Evolutionary conservation across 2,888 invertebrate genomes (phyloP), one percentile per base, ranked within the genome.

Genomic region (Heteromurus nitidus): DNA sequence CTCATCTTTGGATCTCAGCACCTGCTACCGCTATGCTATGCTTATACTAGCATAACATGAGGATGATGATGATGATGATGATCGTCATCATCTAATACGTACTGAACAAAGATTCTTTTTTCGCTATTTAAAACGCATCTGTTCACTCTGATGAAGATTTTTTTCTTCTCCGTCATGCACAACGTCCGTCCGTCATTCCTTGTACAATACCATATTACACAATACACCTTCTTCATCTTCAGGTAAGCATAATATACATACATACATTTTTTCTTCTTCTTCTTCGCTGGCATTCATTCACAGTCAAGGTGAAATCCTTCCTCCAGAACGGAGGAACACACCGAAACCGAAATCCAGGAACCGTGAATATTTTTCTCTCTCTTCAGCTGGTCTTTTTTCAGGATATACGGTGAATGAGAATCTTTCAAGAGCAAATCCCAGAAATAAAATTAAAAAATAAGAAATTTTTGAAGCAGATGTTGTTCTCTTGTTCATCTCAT

Each of bases 241-340:
- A n/a, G n/a, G n/a, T n/a, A n/a, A n/a, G n/a, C n/a, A n/a, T n/a
- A n/a, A 36, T 36, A 36, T 36, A 13, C 13, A 36, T 13, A 9
- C 36, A 36, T 5, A 9, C 7, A 13, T 5, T 36, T 36, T 13
- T 13, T 36, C 13, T 36, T 36, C 13, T 36, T 36, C 50, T 3
- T n/a, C n/a, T 50, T 50, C n/a, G 7, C n/a, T 50, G 50, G 50
- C 50, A 50, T 50, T 50, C 50, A 50, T 50, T 50, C 50, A n/a
- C 9, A 50, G 50, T 50, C 50, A 50, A 50, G 50, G 50, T 50
- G 50, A 50, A 50, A 50, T 50, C 50, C 3, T 7, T 13, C 7
- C 36, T 50, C 50, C 50, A 50, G 50, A 7, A 50, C 50, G 50
- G 50, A 50, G n/a, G n/a, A 50, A 50, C 50, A 7, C 50, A 50